phyloP scores from a whole-genome alignment of 1,140 invertebrate genomes.

The Magallana gigas region DNA sequence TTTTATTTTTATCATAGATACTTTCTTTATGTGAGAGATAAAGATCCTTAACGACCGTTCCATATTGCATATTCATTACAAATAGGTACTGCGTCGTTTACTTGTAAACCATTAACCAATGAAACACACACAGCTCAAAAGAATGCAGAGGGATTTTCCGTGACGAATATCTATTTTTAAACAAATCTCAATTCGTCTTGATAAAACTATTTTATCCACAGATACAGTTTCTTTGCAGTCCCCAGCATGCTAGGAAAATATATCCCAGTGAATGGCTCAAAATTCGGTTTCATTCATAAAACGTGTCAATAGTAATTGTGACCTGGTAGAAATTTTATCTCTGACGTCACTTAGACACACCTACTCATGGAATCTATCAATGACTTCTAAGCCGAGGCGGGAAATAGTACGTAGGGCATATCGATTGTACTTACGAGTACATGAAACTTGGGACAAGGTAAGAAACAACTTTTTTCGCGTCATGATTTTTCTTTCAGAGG shows the following conservation, averaged over 20 bases:
- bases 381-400: conserved; percentile 18
- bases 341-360: conserved; percentile 36
- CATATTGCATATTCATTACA: too few species aligned
- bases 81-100: background rate
- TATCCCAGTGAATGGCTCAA: background rate
- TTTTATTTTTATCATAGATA: too few species aligned
- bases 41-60: too few species aligned
- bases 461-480: background rate
- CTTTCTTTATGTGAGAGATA: too few species aligned
- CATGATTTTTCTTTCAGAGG: background rate
- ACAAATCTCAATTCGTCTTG: background rate
- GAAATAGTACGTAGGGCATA: conserved; percentile 31
- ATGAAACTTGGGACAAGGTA: background rate
- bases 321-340: background rate
- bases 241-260: background rate
- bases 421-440: background rate
- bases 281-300: conserved; percentile 30
- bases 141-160: conserved; percentile 26
- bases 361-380: conserved; percentile 26
- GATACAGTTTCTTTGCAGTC: background rate
- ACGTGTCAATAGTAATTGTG: conserved; percentile 26
- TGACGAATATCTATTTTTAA: conserved; percentile 26
- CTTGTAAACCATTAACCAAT: background rate
- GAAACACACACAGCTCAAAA: conserved; percentile 19
- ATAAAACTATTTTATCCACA: background rate